phyloP scores from a whole-genome alignment of 2,797 vertebrate genomes.

The Neopelma chrysocephalum region DNA sequence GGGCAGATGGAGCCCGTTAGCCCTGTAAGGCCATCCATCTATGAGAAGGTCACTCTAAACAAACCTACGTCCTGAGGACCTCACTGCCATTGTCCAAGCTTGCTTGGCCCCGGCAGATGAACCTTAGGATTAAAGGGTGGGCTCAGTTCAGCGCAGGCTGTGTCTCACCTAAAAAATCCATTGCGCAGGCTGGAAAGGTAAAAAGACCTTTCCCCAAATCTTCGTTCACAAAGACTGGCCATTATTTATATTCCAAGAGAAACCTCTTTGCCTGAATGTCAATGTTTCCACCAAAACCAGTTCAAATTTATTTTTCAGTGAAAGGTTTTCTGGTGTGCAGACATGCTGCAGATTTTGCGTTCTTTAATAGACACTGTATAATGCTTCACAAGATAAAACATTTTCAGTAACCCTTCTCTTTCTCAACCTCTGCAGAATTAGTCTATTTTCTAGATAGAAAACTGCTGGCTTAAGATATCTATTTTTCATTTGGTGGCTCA shows the following conservation, averaged over 20 bases:
- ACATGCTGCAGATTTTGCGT: not conserved
- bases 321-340: not conserved
- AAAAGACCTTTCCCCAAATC: too few relatives aligned
- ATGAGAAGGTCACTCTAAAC: too few relatives aligned
- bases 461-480: not conserved
- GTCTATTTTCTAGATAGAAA: not conserved
- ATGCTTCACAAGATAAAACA: not conserved
- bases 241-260: not conserved
- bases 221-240: too few relatives aligned
- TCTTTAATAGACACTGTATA: not conserved
- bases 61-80: too few relatives aligned
- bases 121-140: too few relatives aligned
- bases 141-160: too few relatives aligned
- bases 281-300: not conserved
- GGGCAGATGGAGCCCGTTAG: too few relatives aligned
- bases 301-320: not conserved
- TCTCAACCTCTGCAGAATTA: not conserved
- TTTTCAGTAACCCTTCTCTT: not conserved
- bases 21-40: too few relatives aligned
- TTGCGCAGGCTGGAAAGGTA: too few relatives aligned
- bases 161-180: too few relatives aligned
- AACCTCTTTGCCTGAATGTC: not conserved
- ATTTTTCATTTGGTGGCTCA: not conserved
- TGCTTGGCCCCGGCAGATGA: too few relatives aligned
- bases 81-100: too few relatives aligned